These are phyloP conservation scores for Callimorpha dominula DNA, from an alignment of 2,888 invertebrate genomes.

Conservation along the genomic window DNA sequence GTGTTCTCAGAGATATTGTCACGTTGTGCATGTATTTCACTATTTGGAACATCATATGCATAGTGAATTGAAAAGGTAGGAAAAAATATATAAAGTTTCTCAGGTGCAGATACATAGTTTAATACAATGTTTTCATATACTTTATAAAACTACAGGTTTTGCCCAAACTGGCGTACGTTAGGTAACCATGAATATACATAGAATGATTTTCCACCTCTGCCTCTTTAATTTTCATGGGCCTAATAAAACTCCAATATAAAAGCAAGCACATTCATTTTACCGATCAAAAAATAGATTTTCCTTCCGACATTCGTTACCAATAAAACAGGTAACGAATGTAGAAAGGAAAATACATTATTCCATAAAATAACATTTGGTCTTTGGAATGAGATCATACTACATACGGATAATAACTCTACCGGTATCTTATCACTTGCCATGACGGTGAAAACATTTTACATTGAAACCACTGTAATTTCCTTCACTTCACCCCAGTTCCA, in stretches of 20 bases:
- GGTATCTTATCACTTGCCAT: conserved; percentile 52
- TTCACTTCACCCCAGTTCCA: conserved; percentile 55
- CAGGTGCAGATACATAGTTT: neutral
- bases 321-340: conserved; percentile 35
- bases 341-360: conserved; percentile 46
- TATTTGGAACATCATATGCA: conserved; percentile 17
- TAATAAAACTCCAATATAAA: conserved; percentile 45
- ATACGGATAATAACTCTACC: conserved; percentile 41
- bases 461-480: conserved; percentile 59
- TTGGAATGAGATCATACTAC: conserved; percentile 32
- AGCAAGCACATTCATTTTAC: conserved; percentile 36
- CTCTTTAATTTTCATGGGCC: conserved; percentile 28
- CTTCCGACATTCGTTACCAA: neutral
- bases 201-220: conserved; percentile 8
- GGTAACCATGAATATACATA: neutral
- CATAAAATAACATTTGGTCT: conserved; percentile 51
- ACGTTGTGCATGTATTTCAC: conserved; percentile 50
- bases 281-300: conserved; percentile 5
- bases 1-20: conserved; percentile 60
- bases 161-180: neutral
- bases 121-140: neutral
- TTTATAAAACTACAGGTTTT: too few relatives aligned
- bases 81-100: neutral
- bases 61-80: neutral
- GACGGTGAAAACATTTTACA: conserved; percentile 53